Evolutionary conservation across 1,140 invertebrate genomes (phyloP).

Genomic region (Aphelenchoides besseyi): DNA sequence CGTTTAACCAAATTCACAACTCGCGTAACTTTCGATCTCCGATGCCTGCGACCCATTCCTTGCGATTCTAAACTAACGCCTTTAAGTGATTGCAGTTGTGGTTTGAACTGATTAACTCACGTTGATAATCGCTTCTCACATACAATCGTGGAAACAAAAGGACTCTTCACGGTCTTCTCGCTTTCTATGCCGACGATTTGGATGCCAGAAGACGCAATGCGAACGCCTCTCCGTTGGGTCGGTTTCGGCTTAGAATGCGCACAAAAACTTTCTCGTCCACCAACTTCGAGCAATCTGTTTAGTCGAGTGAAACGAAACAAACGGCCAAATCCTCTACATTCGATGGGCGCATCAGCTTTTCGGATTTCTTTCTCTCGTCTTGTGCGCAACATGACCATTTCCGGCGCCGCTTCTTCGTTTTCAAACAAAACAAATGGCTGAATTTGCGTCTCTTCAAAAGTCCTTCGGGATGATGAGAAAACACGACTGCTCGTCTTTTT

Average conservation of each 20-base stretch:
- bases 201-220: neutral
- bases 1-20: slow-evolving; percentile 64
- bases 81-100: neutral
- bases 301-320: neutral
- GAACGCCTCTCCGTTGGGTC: neutral
- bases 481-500: neutral
- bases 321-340: neutral
- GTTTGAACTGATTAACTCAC: neutral
- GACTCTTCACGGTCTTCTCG: neutral
- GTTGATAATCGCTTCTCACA: neutral
- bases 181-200: neutral
- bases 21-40: slow-evolving; percentile 59
- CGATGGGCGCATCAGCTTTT: neutral
- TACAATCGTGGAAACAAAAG: neutral
- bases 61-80: neutral
- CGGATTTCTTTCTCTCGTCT: neutral
- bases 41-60: slow-evolving; percentile 43
- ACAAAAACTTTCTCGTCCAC: too few species aligned
- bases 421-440: neutral
- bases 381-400: neutral
- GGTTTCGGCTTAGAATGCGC: neutral
- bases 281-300: neutral
- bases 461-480: neutral
- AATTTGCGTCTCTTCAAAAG: neutral
- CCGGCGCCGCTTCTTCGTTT: neutral